Evolutionary conservation across 2,113 vertebrate species (phyloP).

Genomic region (Psephotus haematonotus): DNA sequence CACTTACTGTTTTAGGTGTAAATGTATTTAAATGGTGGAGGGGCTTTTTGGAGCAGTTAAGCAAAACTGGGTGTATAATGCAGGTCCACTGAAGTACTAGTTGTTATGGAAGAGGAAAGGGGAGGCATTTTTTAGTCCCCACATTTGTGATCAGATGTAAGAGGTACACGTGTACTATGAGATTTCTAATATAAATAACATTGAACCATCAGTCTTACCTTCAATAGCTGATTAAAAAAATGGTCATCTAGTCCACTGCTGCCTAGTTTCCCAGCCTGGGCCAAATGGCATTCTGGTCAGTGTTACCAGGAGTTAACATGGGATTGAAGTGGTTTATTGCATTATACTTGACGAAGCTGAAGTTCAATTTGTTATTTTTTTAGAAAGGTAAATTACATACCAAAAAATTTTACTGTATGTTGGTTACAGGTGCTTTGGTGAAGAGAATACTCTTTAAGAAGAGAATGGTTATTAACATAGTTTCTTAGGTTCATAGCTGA

Average conservation of each 20-base stretch:
- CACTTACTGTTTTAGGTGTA: not conserved
- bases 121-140: not conserved
- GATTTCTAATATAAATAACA: not conserved
- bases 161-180: not conserved
- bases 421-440: not conserved
- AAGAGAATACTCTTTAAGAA: not conserved
- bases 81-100: not conserved
- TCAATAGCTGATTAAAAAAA: not conserved
- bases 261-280: not conserved
- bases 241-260: not conserved
- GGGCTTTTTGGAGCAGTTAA: not conserved
- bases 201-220: not conserved
- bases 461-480: not conserved
- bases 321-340: not conserved
- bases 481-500: not conserved
- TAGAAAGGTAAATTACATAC: not conserved
- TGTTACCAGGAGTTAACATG: not conserved
- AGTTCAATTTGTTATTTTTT: not conserved
- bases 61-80: not conserved
- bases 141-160: not conserved
- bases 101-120: not conserved
- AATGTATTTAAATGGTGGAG: not conserved
- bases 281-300: not conserved
- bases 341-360: not conserved
- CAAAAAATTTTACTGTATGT: not conserved